Percentiles rank a stretch among this genome's conserved stretches.
These are phyloP conservation scores for Aleiodes sp. DNA, from an alignment of 1,140 invertebrate species.

Conservation along the genomic window DNA sequence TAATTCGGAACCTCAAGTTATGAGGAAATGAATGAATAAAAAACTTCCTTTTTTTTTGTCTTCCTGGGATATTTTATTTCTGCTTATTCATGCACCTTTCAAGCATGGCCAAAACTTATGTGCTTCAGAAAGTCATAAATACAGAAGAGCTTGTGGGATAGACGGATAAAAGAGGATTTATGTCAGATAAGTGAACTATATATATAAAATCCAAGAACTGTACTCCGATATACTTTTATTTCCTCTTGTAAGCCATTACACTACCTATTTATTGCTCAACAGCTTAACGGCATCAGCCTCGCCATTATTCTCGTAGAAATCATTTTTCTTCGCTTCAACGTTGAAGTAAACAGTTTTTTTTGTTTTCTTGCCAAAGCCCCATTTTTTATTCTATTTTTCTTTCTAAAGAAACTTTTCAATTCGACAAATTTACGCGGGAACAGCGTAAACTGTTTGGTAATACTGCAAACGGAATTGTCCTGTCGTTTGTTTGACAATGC, in stretches of 20 bases:
- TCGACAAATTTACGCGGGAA: no score
- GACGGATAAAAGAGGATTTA: slow-evolving; percentile 28
- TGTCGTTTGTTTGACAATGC: slow-evolving; percentile 2
- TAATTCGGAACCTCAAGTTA: no score
- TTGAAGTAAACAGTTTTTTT: no score
- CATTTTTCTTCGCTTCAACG: no score
- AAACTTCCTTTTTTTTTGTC: no score
- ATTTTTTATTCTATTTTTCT: no score
- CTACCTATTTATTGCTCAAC: neutral
- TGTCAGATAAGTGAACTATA: slow-evolving; percentile 17
- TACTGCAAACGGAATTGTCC: no score
- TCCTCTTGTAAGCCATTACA: neutral
- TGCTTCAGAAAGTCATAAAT: slow-evolving; percentile 19
- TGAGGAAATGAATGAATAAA: no score
- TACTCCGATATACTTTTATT: slow-evolving; percentile 2
- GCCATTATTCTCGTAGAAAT: neutral
- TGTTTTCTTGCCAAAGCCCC: no score
- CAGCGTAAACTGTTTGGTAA: no score
- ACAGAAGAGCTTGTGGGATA: slow-evolving; percentile 3
- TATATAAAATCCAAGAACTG: neutral
- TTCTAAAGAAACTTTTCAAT: no score
- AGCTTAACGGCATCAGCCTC: neutral
- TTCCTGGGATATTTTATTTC: neutral
- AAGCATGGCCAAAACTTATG: neutral
- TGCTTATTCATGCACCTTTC: neutral